Evolutionary conservation across 2,888 invertebrate species (phyloP), one percentile per base, ranked within the genome.

Genomic region (Heliconius erato): DNA sequence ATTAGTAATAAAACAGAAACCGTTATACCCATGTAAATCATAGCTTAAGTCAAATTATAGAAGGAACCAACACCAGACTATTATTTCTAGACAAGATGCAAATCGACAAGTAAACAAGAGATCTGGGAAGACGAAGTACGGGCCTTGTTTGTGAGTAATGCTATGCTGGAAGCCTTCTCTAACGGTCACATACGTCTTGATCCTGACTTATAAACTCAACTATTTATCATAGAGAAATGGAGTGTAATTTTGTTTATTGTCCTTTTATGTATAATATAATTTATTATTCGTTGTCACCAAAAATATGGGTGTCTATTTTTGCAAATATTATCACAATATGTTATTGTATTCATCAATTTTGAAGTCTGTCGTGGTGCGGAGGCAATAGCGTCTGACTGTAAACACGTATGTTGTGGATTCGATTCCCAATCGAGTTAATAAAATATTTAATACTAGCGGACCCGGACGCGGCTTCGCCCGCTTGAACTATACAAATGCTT

Each of bases 131-230:
- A 80, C 76, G 63, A 76, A 80, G 54, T 76, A 23, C 76, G 19
- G n/a, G 40, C 59, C 68, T 26, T 40, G 59, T 68, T 80, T 32
- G 54, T 80, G 68, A 80, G 76, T 76, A 80, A 80, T 80, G 76
- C 76, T 23, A 80, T 54, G 76, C 76, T 80, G 40, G 49, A 12
- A 76, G 76, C 35, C n/a, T 69, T 59, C 35, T 68, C 72, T 68
- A 74, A 54, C 67, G 67, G 68, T 26, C 59, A 59, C 68, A 76
- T 59, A 69, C 74, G 32, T 59, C 69, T 74, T 54, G 68, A 68
- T 40, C 40, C 68, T 71, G 26, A 80, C 26, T 80, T 74, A 32
- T 44, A 80, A 63, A 74, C 54, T 79, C n/a, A 26, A 16, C 35
- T 63, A 76, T 76, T 76, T 63, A 26, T 76, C 35, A 63, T 63